Conservation (phyloP, 2,113 vertebrate species). For the Smithornis capensis region DNA sequence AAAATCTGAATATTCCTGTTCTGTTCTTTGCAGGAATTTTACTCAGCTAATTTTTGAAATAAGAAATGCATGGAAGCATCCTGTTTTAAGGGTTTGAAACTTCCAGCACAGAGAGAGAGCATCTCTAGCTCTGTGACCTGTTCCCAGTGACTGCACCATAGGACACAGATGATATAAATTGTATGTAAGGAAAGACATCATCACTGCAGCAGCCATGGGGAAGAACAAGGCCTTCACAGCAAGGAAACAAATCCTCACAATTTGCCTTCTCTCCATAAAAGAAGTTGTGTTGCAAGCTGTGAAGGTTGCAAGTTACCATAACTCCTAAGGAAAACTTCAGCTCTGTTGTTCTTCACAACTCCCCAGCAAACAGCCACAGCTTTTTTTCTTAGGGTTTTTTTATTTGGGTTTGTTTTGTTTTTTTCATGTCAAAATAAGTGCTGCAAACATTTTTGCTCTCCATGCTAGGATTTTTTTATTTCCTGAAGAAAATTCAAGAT, state of each 20-base stretch:
- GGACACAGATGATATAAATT: background rate
- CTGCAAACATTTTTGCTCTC: background rate
- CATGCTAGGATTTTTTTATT: background rate
- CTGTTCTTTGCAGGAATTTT: background rate
- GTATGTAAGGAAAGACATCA: background rate
- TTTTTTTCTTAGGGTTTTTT: background rate
- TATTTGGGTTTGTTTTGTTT: background rate
- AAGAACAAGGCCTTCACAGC: background rate
- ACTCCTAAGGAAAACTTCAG: background rate
- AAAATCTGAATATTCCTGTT: fast-evolving
- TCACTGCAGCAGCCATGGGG: background rate
- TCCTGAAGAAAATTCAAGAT: background rate
- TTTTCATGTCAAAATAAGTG: background rate
- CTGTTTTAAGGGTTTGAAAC: background rate
- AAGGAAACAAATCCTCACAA: background rate
- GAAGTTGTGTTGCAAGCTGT: background rate
- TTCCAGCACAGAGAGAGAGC: background rate
- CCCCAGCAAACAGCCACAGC: background rate
- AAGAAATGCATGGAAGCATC: background rate
- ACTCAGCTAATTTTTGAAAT: background rate
- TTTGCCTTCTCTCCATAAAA: background rate
- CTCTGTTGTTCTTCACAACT: background rate
- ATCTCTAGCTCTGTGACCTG: background rate
- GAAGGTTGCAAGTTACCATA: background rate
- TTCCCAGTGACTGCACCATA: background rate